Conservation (phyloP, 2,113 vertebrate genomes). For the Tachysurus fulvidraco region DNA sequence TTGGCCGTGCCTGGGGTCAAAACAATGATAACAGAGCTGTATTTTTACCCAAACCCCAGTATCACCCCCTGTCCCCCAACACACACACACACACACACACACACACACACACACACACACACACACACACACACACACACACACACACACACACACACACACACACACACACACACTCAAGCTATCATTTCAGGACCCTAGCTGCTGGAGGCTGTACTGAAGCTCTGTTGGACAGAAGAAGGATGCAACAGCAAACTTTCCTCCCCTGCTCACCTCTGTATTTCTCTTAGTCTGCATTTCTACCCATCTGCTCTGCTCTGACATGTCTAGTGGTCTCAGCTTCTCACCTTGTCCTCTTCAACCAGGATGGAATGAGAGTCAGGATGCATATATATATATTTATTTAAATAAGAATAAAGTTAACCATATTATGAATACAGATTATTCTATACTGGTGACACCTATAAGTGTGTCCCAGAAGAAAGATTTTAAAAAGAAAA, state of each 20-base stretch:
- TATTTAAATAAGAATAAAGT: neutral
- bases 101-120: neutral
- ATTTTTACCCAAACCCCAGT: slow-evolving; percentile 64
- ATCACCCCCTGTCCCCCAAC: neutral
- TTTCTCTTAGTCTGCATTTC: slow-evolving; percentile 32
- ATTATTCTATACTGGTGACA: neutral
- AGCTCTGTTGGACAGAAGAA: slow-evolving; percentile 42
- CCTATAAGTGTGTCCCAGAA: neutral
- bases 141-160: neutral
- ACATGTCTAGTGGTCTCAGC: slow-evolving; percentile 35
- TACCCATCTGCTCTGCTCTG: slow-evolving; percentile 26
- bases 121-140: no score
- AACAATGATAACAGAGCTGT: slow-evolving; percentile 62
- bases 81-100: neutral
- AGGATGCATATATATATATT: no score
- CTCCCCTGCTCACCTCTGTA: slow-evolving; percentile 13
- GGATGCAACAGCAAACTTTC: slow-evolving; percentile 56
- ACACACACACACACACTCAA: neutral
- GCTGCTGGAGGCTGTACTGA: slow-evolving; percentile 17
- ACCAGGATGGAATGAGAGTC: no score
- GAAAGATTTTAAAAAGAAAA: neutral
- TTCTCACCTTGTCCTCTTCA: slow-evolving; percentile 11
- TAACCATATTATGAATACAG: neutral
- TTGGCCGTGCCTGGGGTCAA: slow-evolving; percentile 60
- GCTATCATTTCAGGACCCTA: slow-evolving; percentile 21